These are phyloP conservation scores for Nannoperca obscura DNA, from an alignment of 2,797 vertebrate genomes.

Conservation along the genomic window DNA sequence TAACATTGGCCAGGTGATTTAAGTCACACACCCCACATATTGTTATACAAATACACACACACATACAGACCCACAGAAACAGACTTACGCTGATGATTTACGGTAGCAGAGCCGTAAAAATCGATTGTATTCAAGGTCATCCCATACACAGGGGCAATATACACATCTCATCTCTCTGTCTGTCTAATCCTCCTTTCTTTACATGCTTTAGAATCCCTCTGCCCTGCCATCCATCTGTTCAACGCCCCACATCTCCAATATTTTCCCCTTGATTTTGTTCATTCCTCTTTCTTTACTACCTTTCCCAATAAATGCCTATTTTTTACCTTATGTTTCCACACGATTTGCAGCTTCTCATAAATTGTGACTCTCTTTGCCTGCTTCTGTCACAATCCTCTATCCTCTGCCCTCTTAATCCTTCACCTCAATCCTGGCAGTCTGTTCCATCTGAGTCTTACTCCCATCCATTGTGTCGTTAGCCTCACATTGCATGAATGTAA, in stretches of 20 bases:
- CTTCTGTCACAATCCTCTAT: slow-evolving; percentile 32
- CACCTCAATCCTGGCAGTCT: slow-evolving; percentile 22
- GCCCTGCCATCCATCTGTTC: slow-evolving; percentile 23
- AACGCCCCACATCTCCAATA: not conserved
- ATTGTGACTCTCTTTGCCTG: slow-evolving; percentile 34
- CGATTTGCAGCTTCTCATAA: slow-evolving; percentile 19
- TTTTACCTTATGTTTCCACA: slow-evolving; percentile 27
- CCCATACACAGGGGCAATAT: slow-evolving; percentile 45
- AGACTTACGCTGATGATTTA: slow-evolving; percentile 66
- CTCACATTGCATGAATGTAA: not conserved
- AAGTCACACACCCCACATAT: slow-evolving; percentile 4
- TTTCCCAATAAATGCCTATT: slow-evolving; percentile 6
- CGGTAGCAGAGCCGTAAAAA: slow-evolving; percentile 63
- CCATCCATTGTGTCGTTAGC: slow-evolving; percentile 21
- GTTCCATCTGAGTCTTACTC: slow-evolving; percentile 34
- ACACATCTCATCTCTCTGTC: slow-evolving; percentile 43
- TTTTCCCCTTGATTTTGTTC: not conserved
- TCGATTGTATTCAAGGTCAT: slow-evolving; percentile 72
- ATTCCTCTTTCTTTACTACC: not conserved
- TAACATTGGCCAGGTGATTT: slow-evolving; percentile 21
- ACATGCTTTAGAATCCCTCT: slow-evolving; percentile 30
- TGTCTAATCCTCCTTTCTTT: slow-evolving; percentile 28
- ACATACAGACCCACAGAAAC: slow-evolving; percentile 16
- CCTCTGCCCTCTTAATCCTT: slow-evolving; percentile 37
- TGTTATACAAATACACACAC: slow-evolving; percentile 28